These are phyloP conservation scores for Campaea margaritaria DNA, from an alignment of 2,888 invertebrate genomes.

Conservation along the genomic window DNA sequence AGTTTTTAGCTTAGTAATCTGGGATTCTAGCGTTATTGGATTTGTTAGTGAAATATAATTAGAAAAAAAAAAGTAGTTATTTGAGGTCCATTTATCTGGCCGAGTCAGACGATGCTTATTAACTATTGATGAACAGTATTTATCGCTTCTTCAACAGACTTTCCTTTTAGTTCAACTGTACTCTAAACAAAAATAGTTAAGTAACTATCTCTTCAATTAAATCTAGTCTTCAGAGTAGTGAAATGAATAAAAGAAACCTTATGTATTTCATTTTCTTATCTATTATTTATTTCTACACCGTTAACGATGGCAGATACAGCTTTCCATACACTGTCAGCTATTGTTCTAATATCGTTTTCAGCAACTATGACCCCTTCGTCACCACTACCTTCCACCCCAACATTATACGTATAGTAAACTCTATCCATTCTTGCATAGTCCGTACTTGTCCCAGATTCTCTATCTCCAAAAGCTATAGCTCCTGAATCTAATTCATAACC, in stretches of 20 bases:
- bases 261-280: neutral
- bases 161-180: no score
- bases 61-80: no score
- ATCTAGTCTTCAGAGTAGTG: no score
- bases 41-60: neutral
- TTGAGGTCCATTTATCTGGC: no score
- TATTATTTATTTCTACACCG: constrained; percentile 21
- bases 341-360: constrained; percentile 32
- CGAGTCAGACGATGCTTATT: no score
- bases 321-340: constrained; percentile 66
- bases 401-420: constrained; percentile 63
- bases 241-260: neutral
- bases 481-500: constrained; percentile 60
- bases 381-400: constrained; percentile 63
- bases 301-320: constrained; percentile 60
- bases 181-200: no score
- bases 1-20: neutral
- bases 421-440: constrained; percentile 63
- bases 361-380: constrained; percentile 54
- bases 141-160: no score
- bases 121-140: no score
- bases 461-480: constrained; percentile 60
- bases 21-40: neutral
- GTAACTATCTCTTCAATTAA: no score
- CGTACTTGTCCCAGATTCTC: constrained; percentile 69